Base-by-base conservation (phyloP, 23 tunicate genomes). In the Halocynthia aurantium region DNA sequence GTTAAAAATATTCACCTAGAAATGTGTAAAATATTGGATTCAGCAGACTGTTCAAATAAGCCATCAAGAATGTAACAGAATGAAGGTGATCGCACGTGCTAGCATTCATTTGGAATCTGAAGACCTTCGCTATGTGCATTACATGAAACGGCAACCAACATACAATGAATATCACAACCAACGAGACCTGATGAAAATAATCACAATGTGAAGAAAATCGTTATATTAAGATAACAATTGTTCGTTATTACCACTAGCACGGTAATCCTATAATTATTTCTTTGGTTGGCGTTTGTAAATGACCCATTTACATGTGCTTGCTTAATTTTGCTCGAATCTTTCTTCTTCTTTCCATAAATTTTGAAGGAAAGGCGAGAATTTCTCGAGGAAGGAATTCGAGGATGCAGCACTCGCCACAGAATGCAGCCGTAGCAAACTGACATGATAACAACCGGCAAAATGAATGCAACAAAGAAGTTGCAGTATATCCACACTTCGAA, bases 21-120 rank as follows among this genome's bases (percentile, higher is more conserved):
- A 87, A 82, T 5, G 93, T 87, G 83, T 87, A 87, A 22, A 87
- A 67, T 8, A 87, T 82, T 7, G 93, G 93, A 61, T 87, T 87
- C 21, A 87, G 77, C 77, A 87, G 58, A 73, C 83, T 76, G 80
- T 87, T 87, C 80, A 62, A 61, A 71, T 69, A 87, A 6, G 85
- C 93, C 10, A 87, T 57, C 75, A 87, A 21, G 6, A 69, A 22
- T 6, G 70, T 79, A 50, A 63, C 80, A 61, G 71, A 62, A 9
- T 49, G 58, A 6, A 87, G 11, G 20, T 62, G 19, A 2, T 8
- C 4, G 63, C 93, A 87, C 7, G 68, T 52, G 22, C 58, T 55
- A 17, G 10, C 70, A 49, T 52, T 17, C 72, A n/a, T 15, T 10
- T 60, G 53, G 51, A 70, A 70, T 53, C 11, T 50, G 53, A 77